Conservation (phyloP, 2,888 invertebrate genomes). For the Anticlea derivata region DNA sequence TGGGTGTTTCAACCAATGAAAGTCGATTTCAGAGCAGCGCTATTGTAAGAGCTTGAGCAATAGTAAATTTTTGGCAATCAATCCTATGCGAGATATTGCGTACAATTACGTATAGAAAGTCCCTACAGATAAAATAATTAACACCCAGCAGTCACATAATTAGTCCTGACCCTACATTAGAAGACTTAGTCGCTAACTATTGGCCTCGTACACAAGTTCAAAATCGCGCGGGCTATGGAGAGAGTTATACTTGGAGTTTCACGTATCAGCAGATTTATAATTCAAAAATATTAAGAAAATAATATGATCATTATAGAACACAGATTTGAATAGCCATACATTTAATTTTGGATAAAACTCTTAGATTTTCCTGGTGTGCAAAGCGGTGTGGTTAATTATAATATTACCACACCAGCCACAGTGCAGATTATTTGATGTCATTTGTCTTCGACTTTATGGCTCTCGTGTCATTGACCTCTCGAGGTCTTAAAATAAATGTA, state of each 20-base stretch:
- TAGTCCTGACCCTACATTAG: too few species aligned
- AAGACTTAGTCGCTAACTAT: too few species aligned
- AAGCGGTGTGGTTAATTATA: slow-evolving; percentile 13
- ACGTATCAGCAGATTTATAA: too few species aligned
- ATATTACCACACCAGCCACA: neutral
- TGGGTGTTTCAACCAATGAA: slow-evolving; percentile 60
- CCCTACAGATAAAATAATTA: too few species aligned
- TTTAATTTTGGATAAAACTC: slow-evolving; percentile 2
- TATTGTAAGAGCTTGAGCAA: slow-evolving; percentile 52
- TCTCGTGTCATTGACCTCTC: slow-evolving; percentile 7
- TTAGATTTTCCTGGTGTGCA: slow-evolving; percentile 7
- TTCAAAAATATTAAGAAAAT: too few species aligned
- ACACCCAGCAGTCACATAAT: too few species aligned
- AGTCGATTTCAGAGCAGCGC: slow-evolving; percentile 60
- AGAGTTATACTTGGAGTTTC: too few species aligned
- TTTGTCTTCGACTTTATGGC: slow-evolving; percentile 18
- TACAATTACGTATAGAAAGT: neutral
- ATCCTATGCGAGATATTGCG: slow-evolving; percentile 1
- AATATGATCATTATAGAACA: too few species aligned
- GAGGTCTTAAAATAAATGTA: neutral
- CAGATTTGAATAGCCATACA: too few species aligned
- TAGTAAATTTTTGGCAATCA: slow-evolving; percentile 22
- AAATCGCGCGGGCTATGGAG: too few species aligned
- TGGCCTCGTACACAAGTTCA: too few species aligned
- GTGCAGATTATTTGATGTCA: slow-evolving; percentile 21